Base-by-base conservation (phyloP, 37 sponge, comb jelly and placozoan genomes). In the Haliclona indistincta region DNA sequence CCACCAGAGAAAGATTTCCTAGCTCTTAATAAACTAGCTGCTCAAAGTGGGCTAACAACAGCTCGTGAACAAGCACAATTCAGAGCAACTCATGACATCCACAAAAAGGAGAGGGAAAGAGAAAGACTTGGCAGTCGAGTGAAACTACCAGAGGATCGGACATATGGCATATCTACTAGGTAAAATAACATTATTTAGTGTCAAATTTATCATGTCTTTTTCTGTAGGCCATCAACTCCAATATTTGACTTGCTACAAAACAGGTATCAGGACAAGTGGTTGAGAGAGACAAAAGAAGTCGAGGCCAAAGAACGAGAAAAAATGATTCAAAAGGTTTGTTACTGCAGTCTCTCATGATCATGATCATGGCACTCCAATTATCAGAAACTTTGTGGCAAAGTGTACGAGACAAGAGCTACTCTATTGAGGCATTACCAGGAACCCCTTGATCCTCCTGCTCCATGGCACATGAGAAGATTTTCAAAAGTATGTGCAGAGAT, bases 1-100 rank as follows among this genome's bases (percentile, higher is more conserved):
- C 44, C 29, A 7, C 54, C 82, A 5, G 80, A 85, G 82, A 75
- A 70, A 38, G 96, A 95, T 43, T 95, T 95, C 64, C 67, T 95
- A 1, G 52, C 90, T 8, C 65, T 95, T 43, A 95, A 95, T 68
- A 84, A 82, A 42, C 73, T 67, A 10, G 73, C 96, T 28, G 79
- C 85, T 30, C 68, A 88, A 44, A 69, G 72, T 7, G 96, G 96
- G 4, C 80, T 95, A 25, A 95, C 96, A 22, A 93, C 96, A n/a
- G 89, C 96, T 1, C 74, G 72, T n/a, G 93, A 92, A 25, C 96
- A 95, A 68, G 29, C 70, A 19, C 86, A 92, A 53, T 95, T 88
- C 62, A 70, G 96, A 43, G 83, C 80, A n/a, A 84, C 81, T 28
- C 86, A 95, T 38, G 93, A 95, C 56, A 85, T 95, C 42, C 56